phyloP scores from a whole-genome alignment of 2,888 invertebrate genomes.

The Lysandra bellargus region DNA sequence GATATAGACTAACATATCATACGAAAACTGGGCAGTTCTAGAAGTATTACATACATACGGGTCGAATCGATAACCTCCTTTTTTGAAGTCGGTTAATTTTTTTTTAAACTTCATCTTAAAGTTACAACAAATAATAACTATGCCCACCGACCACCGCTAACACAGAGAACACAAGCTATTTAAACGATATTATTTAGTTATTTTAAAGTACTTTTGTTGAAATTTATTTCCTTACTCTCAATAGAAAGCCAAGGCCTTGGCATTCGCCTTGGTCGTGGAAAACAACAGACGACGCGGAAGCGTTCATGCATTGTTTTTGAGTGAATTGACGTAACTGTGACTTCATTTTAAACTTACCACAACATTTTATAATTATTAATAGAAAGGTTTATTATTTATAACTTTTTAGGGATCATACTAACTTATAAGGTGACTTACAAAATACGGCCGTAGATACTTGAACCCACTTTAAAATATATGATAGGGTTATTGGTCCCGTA shows the following conservation, averaged over 20 bases:
- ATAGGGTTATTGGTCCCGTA: too few relatives aligned
- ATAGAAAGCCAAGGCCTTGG: conserved; percentile 76
- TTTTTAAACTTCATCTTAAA: too few relatives aligned
- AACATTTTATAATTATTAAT: not conserved
- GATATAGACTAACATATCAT: too few relatives aligned
- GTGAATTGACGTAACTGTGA: conserved; percentile 27
- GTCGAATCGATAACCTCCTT: too few relatives aligned
- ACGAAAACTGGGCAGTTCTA: too few relatives aligned
- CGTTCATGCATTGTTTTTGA: conserved; percentile 61
- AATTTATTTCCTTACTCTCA: conserved; percentile 17
- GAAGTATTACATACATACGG: too few relatives aligned
- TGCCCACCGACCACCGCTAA: too few relatives aligned
- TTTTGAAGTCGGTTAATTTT: too few relatives aligned
- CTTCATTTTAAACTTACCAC: conserved; percentile 10
- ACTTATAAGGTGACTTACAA: not conserved
- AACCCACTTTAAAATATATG: too few relatives aligned
- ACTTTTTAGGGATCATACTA: too few relatives aligned
- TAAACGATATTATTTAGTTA: not conserved
- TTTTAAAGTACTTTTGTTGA: not conserved
- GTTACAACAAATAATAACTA: too few relatives aligned
- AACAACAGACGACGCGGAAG: conserved; percentile 72
- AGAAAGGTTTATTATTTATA: not conserved
- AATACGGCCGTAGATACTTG: not conserved
- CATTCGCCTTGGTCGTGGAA: conserved; percentile 75
- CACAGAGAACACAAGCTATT: not conserved